Evolutionary conservation across 2,888 invertebrate species (phyloP), one percentile per base, ranked within the genome.

Genomic region (Lasioglossum vierecki): DNA sequence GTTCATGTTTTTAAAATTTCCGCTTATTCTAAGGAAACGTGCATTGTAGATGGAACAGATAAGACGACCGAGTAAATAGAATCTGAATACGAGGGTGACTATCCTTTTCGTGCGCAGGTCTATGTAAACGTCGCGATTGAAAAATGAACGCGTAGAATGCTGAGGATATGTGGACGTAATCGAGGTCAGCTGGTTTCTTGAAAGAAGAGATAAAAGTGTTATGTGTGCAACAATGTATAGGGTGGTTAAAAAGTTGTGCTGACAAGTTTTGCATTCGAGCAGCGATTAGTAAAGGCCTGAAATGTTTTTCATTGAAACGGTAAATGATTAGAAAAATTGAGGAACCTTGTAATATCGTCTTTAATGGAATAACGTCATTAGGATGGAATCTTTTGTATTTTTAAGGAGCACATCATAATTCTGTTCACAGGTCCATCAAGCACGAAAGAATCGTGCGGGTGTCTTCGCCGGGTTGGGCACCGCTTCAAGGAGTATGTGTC

Each of bases 401-500:
- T 13, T 44, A 44, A 44, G 4, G 44, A 44, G 13, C 44, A 9
- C 9, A 11, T 30, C 2, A 35, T 2, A 76, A 76, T 30, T 46
- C 41, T 30, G 71, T 66, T 39, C 70, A 1, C 73, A 71, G 71
- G 35, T 46, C 15, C 39, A 22, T 49, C 68, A 73, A 26, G 71
- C 4, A 13, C 41, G 6, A 41, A 73, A 53, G 60, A 39, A 30
- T 46, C 46, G 35, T 22, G 39, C 72, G 79, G 77, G 74, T 73
- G 79, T 85, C 88, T 91, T 84, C 86, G 77, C 66, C 76, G 89
- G 90, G 93, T 93, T 93, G 94, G 92, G 91, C 93, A 93, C 93
- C 94, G 83, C 94, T 94, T 92, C 86, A 78, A 89, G 83, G 92
- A 93, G 93, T 93, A 93, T 93, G 93, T 92, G 93, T 92, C 83